Evolutionary conservation across 2,888 invertebrate species (phyloP).

Genomic region (Meloe dianella): DNA sequence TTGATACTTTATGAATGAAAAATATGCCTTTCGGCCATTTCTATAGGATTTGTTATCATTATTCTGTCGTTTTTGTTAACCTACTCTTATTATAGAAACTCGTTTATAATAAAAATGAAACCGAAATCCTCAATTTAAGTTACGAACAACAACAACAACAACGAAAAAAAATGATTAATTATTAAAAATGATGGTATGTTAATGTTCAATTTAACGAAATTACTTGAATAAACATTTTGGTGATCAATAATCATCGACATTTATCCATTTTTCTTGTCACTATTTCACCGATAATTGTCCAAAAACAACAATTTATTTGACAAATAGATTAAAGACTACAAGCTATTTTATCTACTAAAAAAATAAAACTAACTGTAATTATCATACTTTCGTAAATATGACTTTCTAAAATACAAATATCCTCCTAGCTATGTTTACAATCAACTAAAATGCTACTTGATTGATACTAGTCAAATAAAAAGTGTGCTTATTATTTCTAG

Average conservation of each 20-base stretch:
- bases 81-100: not conserved
- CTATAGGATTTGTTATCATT: no score
- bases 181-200: not conserved
- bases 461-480: not conserved
- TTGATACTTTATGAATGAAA: not conserved
- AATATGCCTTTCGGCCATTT: no score
- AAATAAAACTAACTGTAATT: conserved; percentile 14
- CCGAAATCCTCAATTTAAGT: not conserved
- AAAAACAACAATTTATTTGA: conserved; percentile 22
- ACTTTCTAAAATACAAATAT: conserved; percentile 20
- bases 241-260: not conserved
- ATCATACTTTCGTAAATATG: conserved; percentile 21
- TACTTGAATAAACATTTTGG: not conserved
- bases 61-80: not conserved
- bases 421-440: not conserved
- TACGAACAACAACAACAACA: not conserved
- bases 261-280: not conserved
- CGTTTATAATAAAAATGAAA: not conserved
- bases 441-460: not conserved
- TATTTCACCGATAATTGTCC: not conserved
- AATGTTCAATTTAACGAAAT: conserved; percentile 13
- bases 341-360: not conserved
- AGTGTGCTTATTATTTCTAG: not conserved
- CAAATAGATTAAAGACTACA: conserved; percentile 9
- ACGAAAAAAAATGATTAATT: not conserved